These are phyloP conservation scores for Nycticebus coucang DNA, from an alignment of 2,113 vertebrate genomes.

Conservation along the genomic window DNA sequence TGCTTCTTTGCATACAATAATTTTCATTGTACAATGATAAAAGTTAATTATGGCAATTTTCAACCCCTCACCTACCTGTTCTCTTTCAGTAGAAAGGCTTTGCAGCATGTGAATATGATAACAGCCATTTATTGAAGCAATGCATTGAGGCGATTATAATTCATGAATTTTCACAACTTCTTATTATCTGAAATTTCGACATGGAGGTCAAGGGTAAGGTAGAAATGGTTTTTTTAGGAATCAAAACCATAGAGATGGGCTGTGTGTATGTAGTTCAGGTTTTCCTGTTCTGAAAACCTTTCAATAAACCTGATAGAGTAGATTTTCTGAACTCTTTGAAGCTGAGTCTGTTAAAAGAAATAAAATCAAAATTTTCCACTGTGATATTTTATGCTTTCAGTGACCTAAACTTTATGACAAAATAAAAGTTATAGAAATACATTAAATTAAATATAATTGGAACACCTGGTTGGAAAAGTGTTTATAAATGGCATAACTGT, in stretches of 20 bases:
- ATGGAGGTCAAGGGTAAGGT: neutral
- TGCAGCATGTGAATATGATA: neutral
- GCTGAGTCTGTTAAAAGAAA: conserved; percentile 9
- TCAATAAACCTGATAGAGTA: neutral
- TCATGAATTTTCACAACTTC: neutral
- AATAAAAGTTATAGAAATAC: conserved; percentile 52
- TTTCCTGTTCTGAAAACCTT: conserved; percentile 4
- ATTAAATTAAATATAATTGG: conserved; percentile 62
- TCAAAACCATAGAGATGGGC: neutral
- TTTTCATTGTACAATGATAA: neutral
- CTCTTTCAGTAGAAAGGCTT: neutral
- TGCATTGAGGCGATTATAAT: neutral
- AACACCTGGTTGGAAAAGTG: conserved; percentile 54
- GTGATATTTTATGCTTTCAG: conserved; percentile 43
- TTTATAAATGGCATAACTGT: conserved; percentile 50
- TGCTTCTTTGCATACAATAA: neutral
- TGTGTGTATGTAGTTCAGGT: neutral
- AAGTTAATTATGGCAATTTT: neutral
- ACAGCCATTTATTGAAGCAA: neutral
- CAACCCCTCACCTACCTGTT: neutral
- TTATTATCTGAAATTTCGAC: neutral
- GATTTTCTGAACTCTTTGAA: neutral
- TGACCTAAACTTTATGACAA: conserved; percentile 51
- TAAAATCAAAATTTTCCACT: conserved; percentile 39
- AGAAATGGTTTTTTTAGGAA: neutral